These are phyloP conservation scores for Myiopsitta monachus DNA, from an alignment of 2,113 vertebrate genomes.

Conservation along the genomic window DNA sequence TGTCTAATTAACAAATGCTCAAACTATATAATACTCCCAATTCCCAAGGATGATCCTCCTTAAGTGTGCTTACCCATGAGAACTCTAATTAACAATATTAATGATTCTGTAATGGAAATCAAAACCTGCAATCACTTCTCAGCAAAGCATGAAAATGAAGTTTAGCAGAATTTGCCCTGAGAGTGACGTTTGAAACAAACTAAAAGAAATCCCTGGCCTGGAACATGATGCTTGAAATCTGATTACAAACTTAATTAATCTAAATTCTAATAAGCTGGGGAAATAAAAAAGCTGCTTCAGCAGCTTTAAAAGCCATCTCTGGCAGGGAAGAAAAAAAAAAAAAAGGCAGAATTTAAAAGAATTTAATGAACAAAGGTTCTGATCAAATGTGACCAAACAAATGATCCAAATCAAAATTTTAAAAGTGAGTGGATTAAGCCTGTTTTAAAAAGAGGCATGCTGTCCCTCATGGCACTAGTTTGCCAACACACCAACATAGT, in stretches of 20 bases:
- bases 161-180: conserved; percentile 50
- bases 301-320: conserved; percentile 29
- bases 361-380: conserved; percentile 7
- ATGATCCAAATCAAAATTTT: background rate
- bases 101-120: conserved; percentile 62
- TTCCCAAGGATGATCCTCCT: conserved; percentile 68
- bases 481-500: background rate
- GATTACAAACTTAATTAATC: conserved; percentile 75
- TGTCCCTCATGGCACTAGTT: background rate
- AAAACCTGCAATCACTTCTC: conserved; percentile 66
- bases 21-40: conserved; percentile 56
- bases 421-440: conserved; percentile 7
- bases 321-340: accelerated
- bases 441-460: background rate
- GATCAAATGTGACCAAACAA: conserved; percentile 37
- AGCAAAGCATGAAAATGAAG: conserved; percentile 60
- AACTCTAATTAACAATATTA: conserved; percentile 69
- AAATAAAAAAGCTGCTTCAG: conserved; percentile 47
- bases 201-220: conserved; percentile 54
- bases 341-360: background rate
- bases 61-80: conserved; percentile 63
- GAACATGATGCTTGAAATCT: conserved; percentile 68
- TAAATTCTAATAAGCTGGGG: conserved; percentile 46
- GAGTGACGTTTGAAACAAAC: conserved; percentile 48
- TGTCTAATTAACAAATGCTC: conserved; percentile 49